Base-by-base conservation (phyloP, 2,797 vertebrate genomes). In the Paedocypris micromegethes region DNA sequence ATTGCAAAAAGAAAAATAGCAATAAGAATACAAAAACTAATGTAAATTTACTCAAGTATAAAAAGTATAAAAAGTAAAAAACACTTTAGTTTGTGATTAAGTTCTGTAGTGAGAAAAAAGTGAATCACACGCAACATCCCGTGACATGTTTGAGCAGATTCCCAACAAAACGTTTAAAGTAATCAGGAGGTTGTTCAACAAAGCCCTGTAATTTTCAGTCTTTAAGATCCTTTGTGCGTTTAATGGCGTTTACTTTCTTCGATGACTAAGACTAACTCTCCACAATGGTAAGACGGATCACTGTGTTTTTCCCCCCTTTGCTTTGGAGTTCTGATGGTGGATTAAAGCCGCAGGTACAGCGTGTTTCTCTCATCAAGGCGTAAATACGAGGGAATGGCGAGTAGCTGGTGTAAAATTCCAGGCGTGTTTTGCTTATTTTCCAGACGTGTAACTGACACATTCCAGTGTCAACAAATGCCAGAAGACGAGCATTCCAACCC, bases 151-250 rank as follows among this genome's bases (percentile, higher is more conserved):
- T 7, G 23, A 0, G 3, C 68, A 57, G 43, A 60, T 9, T 69
- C 8, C 6, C n/a, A 3, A 63, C 23, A 47, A 8, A 43, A 43
- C 42, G 44, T 44, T 43, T 6, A 48, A 55, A 42, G 42, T 47
- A 69, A 55, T 62, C 52, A 39, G 39, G 23, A 9, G 42, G n/a
- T 23, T 62, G 6, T 42, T 3, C 5, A 63, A 52, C 38, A 45
- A 55, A 37, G 56, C 52, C 52, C 63, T 41, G 44, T 39, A 40
- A 8, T 46, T 58, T 8, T 45, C 9, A 39, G 7, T 40, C 4
- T 39, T 40, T 51, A 45, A 8, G 43, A 48, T 39, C 5, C 9
- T 64, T 46, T 54, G 51, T 59, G 6, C 42, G 4, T 54, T 8
- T 42, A 5, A 47, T 47, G 9, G 3, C 7, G 6, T 41, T 52